These are phyloP conservation scores for Tridacna gigas DNA, from an alignment of 2,888 invertebrate genomes.

Conservation along the genomic window DNA sequence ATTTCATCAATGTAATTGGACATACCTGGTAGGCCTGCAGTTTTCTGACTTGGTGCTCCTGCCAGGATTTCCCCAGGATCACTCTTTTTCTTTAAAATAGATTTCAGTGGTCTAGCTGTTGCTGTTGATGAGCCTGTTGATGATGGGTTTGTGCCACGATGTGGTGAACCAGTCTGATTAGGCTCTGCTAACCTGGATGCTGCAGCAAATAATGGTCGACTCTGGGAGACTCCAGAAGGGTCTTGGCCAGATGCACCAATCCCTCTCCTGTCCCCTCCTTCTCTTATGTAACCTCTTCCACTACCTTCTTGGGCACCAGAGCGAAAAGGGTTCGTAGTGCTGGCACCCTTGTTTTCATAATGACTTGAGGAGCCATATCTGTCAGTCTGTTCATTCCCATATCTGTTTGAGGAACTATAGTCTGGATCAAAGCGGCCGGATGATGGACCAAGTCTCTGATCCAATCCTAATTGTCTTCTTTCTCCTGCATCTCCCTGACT, in stretches of 20 bases:
- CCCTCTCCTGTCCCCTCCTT: conserved; percentile 54
- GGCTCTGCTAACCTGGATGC: conserved; percentile 29
- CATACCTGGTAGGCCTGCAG: conserved; percentile 66
- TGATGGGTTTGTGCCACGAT: conserved; percentile 16
- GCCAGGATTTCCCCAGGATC: conserved; percentile 35
- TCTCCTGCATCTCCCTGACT: conserved; percentile 42
- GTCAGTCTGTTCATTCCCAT: conserved; percentile 19
- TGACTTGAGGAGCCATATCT: not conserved
- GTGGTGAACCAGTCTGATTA: conserved; percentile 23
- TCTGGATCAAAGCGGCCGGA: conserved; percentile 22
- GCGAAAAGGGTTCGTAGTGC: conserved; percentile 14
- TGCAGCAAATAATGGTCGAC: conserved; percentile 31
- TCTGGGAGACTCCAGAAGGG: not conserved
- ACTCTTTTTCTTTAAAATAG: conserved; percentile 70
- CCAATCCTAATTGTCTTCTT: conserved; percentile 22
- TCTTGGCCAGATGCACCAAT: conserved; percentile 29
- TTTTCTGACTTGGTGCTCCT: conserved; percentile 35
- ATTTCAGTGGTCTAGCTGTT: conserved; percentile 68
- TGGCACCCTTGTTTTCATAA: conserved; percentile 31
- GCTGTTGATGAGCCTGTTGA: not conserved
- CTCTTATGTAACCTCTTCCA: conserved; percentile 44
- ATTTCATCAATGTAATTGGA: conserved; percentile 74
- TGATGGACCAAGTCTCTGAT: conserved; percentile 62
- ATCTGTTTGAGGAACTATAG: not conserved
- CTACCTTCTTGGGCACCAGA: conserved; percentile 16